Conservation (phyloP, 2,797 vertebrate species). For the Eurystomus glaucurus region DNA sequence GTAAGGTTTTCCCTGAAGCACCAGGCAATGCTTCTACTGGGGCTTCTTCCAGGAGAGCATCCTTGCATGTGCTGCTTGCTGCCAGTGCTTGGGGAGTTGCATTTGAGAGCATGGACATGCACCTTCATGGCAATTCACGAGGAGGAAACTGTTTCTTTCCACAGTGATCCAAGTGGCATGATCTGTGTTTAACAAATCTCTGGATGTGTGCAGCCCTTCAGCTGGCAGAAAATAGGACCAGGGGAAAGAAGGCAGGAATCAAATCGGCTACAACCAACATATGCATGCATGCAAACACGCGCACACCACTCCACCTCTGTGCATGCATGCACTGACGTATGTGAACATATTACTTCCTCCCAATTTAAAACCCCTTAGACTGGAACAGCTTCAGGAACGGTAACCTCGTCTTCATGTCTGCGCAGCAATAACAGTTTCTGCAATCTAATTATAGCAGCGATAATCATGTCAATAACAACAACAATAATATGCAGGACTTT, state of each 20-base stretch:
- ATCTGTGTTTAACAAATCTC: background rate
- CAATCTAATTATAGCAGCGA: background rate
- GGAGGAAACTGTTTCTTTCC: background rate
- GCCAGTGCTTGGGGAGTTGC: rapidly evolving
- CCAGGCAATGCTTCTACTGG: rapidly evolving
- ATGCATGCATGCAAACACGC: rapidly evolving
- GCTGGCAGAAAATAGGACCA: background rate
- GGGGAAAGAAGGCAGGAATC: background rate
- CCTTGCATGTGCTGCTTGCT: rapidly evolving
- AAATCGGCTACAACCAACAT: rapidly evolving
- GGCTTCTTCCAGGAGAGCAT: background rate
- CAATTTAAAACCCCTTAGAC: background rate
- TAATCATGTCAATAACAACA: background rate
- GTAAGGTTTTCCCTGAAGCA: rapidly evolving
- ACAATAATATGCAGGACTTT: background rate
- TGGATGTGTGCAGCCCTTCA: background rate
- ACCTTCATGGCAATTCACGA: rapidly evolving
- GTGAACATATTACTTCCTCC: background rate
- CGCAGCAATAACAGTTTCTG: background rate
- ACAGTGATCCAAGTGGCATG: rapidly evolving
- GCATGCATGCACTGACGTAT: background rate
- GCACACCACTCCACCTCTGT: too few species aligned
- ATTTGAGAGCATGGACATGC: rapidly evolving
- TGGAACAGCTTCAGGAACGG: background rate
- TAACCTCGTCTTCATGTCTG: background rate